Evolutionary conservation across 1,140 invertebrate genomes (phyloP).

Genomic region (Drosophila kanapiae): DNA sequence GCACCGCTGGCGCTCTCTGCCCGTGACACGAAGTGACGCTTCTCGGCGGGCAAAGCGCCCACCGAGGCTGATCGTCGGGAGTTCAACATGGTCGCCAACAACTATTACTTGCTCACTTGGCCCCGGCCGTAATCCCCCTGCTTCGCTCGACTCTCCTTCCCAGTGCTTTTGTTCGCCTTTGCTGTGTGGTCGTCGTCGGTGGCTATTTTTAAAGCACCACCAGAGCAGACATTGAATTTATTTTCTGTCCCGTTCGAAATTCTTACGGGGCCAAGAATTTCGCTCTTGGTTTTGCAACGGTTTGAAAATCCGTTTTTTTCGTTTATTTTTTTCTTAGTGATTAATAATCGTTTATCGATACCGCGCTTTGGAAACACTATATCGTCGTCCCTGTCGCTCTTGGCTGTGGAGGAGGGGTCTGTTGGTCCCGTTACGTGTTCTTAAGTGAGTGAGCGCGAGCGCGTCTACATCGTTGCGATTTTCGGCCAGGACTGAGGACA

Average conservation of each 20-base stretch:
- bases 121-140: slow-evolving; percentile 51
- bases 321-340: slow-evolving; percentile 1
- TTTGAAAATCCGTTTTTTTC: background rate
- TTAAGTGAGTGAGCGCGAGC: slow-evolving; percentile 38
- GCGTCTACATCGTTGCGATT: slow-evolving; percentile 83
- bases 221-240: slow-evolving; percentile 81
- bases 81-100: slow-evolving; percentile 56
- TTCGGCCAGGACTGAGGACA: slow-evolving; percentile 81
- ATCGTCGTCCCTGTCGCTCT: slow-evolving; percentile 18
- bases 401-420: background rate
- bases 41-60: slow-evolving; percentile 87
- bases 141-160: slow-evolving; percentile 19
- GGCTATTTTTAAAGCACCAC: slow-evolving; percentile 80
- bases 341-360: slow-evolving; percentile 40
- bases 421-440: slow-evolving; percentile 12
- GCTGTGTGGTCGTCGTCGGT: slow-evolving; percentile 60
- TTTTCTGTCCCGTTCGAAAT: slow-evolving; percentile 62
- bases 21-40: slow-evolving; percentile 87
- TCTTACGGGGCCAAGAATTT: slow-evolving; percentile 42
- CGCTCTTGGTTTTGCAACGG: slow-evolving; percentile 26
- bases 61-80: slow-evolving; percentile 87
- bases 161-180: slow-evolving; percentile 63
- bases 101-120: slow-evolving; percentile 67
- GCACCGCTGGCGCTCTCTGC: slow-evolving; percentile 89
- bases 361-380: slow-evolving; percentile 17